Evolutionary conservation across 2,888 invertebrate species (phyloP), one percentile per base, ranked within the genome.

Genomic region (Acleris sparsana): DNA sequence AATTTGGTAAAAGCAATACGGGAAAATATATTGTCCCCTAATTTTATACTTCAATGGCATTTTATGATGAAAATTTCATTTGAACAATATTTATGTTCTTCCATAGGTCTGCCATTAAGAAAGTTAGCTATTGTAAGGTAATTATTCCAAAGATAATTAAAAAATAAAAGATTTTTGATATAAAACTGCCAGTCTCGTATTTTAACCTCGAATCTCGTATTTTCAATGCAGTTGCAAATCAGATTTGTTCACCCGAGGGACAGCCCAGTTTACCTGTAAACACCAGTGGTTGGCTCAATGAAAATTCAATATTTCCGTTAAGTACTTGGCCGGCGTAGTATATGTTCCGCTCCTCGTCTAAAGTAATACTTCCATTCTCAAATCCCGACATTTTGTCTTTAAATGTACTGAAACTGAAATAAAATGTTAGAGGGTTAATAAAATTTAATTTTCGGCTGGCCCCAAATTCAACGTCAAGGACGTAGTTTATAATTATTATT

Each of bases 301-400:
- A 73, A 71, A 88, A 83, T 46, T 77, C 71, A 46, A 89, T 62
- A 56, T 72, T 80, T 13, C 89, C 89, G 2, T 75, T 70, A 20
- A 89, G 55, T 2, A 75, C 67, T 74, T 88, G 87, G 1, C 88
- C 89, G 29, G 88, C 73, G 72, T 88, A 89, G 73, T 80, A 89
- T 2, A 83, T 75, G 22, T 70, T 69, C 48, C 76, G 72, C 9
- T 70, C 76, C 9, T 82, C 77, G 48, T 86, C 79, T 17, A 88
- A 71, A 44, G 70, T 74, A 69, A 88, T 84, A 16, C 44, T 57
- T 39, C 81, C 85, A 63, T 78, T 79, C 43, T 63, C 71, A 71
- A 80, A 81, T 7, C 77, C 80, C 5, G 69, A 65, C 64, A 75
- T 75, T 11, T 49, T 17, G 5, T 49, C 11, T 49, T 13, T 49